Base-by-base conservation (phyloP, 2,888 invertebrate species). In the Helleia helle region DNA sequence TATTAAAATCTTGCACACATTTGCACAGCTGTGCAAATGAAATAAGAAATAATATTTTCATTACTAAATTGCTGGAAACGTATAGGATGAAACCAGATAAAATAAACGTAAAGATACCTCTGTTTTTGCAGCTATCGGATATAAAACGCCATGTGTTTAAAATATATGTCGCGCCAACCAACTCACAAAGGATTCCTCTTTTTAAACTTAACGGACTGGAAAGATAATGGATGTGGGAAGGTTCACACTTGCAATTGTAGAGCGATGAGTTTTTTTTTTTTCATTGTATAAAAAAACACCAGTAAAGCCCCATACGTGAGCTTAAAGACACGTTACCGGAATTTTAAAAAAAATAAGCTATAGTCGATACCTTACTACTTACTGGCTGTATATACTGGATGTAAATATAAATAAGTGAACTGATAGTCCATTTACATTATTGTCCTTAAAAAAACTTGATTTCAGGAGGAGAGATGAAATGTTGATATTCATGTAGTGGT, bases 181-280 rank as follows among this genome's bases (percentile, higher is more conserved):
- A 5, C 11, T 9, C 27, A 40, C 30, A 41, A 36, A 46, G 40
- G 40, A 45, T 47, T n/a, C 47, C 48, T 46, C 41, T 43, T 39
- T 42, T 46, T 46, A 46, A 46, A 44, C 40, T 44, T 44, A 51
- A 46, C 48, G 48, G 48, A 40, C 44, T 44, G 52, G 52, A 52
- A 54, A 49, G 46, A 52, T 54, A 52, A 54, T 51, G 48, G 46
- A 52, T 52, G 54, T 49, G 52, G 43, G 48, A 50, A 49, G 47
- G 44, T 48, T 50, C 42, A 41, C 50, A 46, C 45, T 48, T 51
- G 52, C 49, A 34, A 50, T 41, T 46, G 47, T 44, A 41, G 42
- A 41, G 38, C 24, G 28, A 39, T 34, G 34, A 31, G 41, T 38
- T 46, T 48, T 41, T 47, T 38, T 46, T 48, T 41, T 44, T 51